A percentile compares a stretch with the other conserved stretches of the same genome.
phyloP scores from a whole-genome alignment of 2,888 invertebrate species.

The Acleris holmiana region DNA sequence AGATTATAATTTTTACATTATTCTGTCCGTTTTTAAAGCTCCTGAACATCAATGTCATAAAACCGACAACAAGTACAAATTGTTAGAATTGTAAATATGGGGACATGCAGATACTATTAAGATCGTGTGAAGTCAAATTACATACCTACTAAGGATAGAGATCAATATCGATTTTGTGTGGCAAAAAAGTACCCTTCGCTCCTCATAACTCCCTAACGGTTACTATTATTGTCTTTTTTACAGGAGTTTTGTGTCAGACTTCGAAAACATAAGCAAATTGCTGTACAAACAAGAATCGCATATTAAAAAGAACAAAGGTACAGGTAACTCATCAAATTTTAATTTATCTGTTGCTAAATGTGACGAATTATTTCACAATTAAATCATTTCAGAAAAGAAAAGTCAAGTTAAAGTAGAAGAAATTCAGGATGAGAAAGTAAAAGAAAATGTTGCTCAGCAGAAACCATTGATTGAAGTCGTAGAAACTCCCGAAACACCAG shows the following conservation, averaged over 20 bases:
- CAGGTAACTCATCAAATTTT: constrained; percentile 47
- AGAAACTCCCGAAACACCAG: constrained; percentile 50
- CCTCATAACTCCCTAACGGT: no score
- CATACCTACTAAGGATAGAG: no score
- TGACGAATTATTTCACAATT: no score
- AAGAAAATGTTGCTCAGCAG: constrained; percentile 51
- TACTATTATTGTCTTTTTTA: constrained; percentile 35
- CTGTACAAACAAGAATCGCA: constrained; percentile 61
- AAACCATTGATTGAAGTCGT: constrained; percentile 69
- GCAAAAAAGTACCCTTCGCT: no score
- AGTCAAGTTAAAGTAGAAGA: constrained; percentile 48
- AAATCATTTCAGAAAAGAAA: constrained; percentile 39
- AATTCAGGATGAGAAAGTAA: constrained; percentile 43
- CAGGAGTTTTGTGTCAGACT: constrained; percentile 56
- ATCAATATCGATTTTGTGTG: no score
- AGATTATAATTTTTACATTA: no score
- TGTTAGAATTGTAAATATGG: no score
- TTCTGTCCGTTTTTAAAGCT: no score
- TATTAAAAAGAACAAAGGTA: constrained; percentile 32
- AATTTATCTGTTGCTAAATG: constrained; percentile 37
- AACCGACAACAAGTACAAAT: no score
- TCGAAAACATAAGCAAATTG: constrained; percentile 60
- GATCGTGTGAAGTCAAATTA: no score
- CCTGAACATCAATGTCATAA: no score
- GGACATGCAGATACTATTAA: no score